Base-by-base conservation (phyloP, 2,113 vertebrate species). In the Synchiropus splendidus region DNA sequence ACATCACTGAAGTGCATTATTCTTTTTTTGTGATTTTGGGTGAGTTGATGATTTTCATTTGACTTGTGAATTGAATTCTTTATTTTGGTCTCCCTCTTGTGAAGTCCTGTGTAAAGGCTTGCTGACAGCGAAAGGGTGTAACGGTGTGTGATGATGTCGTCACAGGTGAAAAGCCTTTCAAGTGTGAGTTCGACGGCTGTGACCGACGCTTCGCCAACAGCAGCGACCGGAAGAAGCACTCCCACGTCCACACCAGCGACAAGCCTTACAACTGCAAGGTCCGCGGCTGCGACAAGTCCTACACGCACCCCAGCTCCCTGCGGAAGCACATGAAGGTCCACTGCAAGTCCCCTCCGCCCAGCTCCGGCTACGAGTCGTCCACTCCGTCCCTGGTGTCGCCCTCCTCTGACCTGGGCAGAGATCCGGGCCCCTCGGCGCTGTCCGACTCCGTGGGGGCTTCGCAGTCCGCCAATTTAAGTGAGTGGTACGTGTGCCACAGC, bases 201-300 rank as follows among this genome's bases (percentile, higher is more conserved):
- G 95, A 98, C 83, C 78, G 94, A 82, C 92, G 95, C 65, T 98
- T 98, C 75, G 95, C 95, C 80, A 98, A 98, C 85, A 98, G 95
- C 86, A 98, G 95, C 58, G 95, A 98, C 88, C 85, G 95, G 70
- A 98, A 98, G 80, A 98, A 98, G 73, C 95, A 98, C 73, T 95
- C 91, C 12, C 95, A 98, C 77, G 95, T 98, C 71, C 95, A 98
- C 85, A 98, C 95, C 63, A 94, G 92, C 77, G 95, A 98, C 84
- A 98, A 98, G 72, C 95, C 95, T 6, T 98, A 98, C 84, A 92
- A 90, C 83, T 98, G 94, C 85, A 98, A 98, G 88, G 90, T 98
- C 81, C 83, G 92, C 79, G 94, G 93, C 76, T 98, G 94, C 70
- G 94, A 97, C 82, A 98, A 98, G 78, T 98, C 92, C 56, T 98